Conservation (phyloP, 2,113 vertebrate genomes). For the Hydrolagus affinis region DNA sequence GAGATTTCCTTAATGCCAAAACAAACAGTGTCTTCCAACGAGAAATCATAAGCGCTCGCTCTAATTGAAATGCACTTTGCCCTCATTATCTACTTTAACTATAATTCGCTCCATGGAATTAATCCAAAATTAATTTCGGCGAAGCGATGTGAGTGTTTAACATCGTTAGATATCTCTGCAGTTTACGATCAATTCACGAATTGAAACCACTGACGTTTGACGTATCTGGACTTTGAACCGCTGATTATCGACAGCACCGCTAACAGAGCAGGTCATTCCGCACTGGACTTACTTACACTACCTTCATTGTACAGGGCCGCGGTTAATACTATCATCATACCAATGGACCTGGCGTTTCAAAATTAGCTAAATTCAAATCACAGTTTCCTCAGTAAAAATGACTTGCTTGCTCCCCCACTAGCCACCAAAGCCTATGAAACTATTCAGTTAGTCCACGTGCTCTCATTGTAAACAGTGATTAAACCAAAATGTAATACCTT, state of each 20-base stretch:
- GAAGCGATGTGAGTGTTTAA: not conserved
- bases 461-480: not conserved
- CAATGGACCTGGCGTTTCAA: not conserved
- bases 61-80: slow-evolving; percentile 32
- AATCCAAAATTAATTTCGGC: slow-evolving; percentile 21
- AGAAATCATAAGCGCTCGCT: slow-evolving; percentile 24
- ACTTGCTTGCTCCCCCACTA: too few relatives aligned
- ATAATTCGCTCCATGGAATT: slow-evolving; percentile 27
- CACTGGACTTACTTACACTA: slow-evolving; percentile 24
- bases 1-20: slow-evolving; percentile 31
- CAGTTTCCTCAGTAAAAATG: not conserved
- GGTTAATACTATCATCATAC: not conserved
- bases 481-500: not conserved
- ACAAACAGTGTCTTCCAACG: slow-evolving; percentile 29
- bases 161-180: not conserved
- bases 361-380: not conserved
- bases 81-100: slow-evolving; percentile 30
- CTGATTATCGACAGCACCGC: not conserved
- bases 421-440: not conserved
- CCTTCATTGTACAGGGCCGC: not conserved
- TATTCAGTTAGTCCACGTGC: slow-evolving; percentile 2
- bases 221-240: slow-evolving; percentile 34
- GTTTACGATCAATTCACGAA: not conserved
- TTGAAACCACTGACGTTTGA: slow-evolving; percentile 15
- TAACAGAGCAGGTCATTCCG: not conserved